Conservation (phyloP, 2,113 vertebrate genomes). For the Dinomys branickii region DNA sequence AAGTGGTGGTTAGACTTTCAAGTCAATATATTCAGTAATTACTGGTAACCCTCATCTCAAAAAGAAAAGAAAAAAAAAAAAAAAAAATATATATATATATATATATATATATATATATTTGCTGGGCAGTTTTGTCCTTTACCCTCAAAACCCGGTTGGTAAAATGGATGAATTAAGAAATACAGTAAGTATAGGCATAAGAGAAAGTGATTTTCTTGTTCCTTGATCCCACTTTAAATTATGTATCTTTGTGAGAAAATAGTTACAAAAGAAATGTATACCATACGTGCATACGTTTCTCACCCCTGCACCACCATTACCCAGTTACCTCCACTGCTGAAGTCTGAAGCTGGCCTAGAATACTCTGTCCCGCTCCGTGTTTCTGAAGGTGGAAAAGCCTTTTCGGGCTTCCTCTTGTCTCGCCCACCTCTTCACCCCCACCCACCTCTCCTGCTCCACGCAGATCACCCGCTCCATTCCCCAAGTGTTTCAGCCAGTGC, state of each 20-base stretch:
- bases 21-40: background rate
- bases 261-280: background rate
- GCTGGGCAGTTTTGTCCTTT: background rate
- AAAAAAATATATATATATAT: background rate
- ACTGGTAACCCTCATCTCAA: background rate
- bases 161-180: background rate
- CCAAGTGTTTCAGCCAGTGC: background rate
- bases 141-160: conserved; percentile 2
- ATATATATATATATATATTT: background rate
- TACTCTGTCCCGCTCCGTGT: background rate
- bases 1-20: background rate
- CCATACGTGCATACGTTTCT: background rate
- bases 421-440: background rate
- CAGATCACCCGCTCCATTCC: background rate
- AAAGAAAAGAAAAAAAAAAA: too few relatives aligned
- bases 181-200: background rate
- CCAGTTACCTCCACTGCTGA: too few relatives aligned
- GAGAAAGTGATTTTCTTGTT: background rate
- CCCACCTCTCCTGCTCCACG: background rate
- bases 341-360: background rate
- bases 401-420: background rate
- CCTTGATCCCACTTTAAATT: background rate
- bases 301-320: background rate
- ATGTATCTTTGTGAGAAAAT: background rate
- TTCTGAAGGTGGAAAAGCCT: background rate